Evolutionary conservation across 1,140 invertebrate species (phyloP).

Genomic region (Drosophila pachea): DNA sequence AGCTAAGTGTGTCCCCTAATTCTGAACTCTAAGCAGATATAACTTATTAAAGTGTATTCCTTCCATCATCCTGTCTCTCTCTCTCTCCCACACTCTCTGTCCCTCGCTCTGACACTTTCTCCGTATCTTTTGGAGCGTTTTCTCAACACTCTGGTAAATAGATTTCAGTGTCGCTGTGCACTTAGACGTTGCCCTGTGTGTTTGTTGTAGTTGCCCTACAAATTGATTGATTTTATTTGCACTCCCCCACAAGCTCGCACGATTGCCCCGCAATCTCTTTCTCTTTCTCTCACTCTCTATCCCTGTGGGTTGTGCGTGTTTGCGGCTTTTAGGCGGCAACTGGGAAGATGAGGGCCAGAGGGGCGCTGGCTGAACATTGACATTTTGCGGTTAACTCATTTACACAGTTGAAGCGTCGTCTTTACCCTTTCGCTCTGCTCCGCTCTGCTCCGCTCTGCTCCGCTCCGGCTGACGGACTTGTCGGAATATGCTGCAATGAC

Average conservation of each 20-base stretch:
- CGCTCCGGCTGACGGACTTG: constrained; percentile 25
- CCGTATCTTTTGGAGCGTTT: constrained; percentile 33
- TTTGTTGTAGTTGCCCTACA: constrained; percentile 50
- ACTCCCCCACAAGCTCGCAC: constrained; percentile 23
- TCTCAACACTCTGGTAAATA: constrained; percentile 71
- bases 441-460: not conserved
- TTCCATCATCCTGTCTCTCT: not conserved
- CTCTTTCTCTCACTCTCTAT: constrained; percentile 8
- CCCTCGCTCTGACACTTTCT: constrained; percentile 12
- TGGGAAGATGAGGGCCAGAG: constrained; percentile 8
- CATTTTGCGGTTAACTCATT: constrained; percentile 75
- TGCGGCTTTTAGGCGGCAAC: constrained; percentile 43
- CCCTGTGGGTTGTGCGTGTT: constrained; percentile 34
- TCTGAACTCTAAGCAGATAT: not conserved
- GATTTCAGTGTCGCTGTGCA: constrained; percentile 69
- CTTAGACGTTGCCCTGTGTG: constrained; percentile 50
- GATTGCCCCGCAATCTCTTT: constrained; percentile 17
- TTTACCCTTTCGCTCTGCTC: constrained; percentile 23
- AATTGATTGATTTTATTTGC: constrained; percentile 77
- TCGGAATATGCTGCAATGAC: constrained; percentile 36
- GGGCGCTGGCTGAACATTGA: constrained; percentile 51
- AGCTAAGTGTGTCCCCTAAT: constrained; percentile 33
- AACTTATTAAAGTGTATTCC: constrained; percentile 27
- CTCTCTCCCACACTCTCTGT: constrained; percentile 2
- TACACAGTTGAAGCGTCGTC: constrained; percentile 46